Evolutionary conservation across 2,113 vertebrate genomes (phyloP).

Genomic region (Crocuta crocuta): DNA sequence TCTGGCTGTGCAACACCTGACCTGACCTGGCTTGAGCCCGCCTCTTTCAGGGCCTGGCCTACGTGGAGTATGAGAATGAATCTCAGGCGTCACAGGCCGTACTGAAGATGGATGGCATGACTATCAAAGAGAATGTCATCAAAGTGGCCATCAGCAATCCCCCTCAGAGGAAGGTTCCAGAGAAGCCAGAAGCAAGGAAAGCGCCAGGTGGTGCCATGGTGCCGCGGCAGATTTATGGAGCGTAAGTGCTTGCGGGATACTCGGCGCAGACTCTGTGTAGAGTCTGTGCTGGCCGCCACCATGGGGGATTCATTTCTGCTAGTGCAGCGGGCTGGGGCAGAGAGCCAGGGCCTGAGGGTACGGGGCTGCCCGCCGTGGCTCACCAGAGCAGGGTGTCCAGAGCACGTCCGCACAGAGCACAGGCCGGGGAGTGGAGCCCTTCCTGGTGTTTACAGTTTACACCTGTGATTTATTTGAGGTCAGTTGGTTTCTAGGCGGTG

Average conservation of each 20-base stretch:
- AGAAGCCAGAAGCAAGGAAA: constrained; percentile 83
- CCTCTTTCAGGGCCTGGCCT: constrained; percentile 93
- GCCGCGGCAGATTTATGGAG: constrained; percentile 89
- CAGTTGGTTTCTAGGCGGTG: neutral
- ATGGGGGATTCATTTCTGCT: fast-evolving
- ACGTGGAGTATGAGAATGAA: constrained; percentile 96
- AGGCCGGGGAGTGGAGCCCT: neutral
- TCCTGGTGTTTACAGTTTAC: neutral
- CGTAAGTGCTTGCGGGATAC: constrained; percentile 88
- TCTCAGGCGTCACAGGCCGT: constrained; percentile 95
- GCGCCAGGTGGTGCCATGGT: constrained; percentile 58
- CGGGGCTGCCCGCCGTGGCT: neutral
- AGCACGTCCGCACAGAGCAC: fast-evolving
- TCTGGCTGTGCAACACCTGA: neutral
- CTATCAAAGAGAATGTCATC: constrained; percentile 90
- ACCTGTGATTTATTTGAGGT: neutral
- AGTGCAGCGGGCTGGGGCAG: fast-evolving
- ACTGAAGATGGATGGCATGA: constrained; percentile 93
- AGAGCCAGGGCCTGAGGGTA: too few relatives aligned
- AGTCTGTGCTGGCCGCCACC: fast-evolving
- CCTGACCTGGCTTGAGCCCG: neutral
- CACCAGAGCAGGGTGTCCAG: neutral
- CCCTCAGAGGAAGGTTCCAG: constrained; percentile 88
- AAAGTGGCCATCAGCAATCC: constrained; percentile 98
- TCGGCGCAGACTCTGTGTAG: fast-evolving